Evolutionary conservation across 1,140 invertebrate genomes (phyloP).

Genomic region (Platyscapa corneri): DNA sequence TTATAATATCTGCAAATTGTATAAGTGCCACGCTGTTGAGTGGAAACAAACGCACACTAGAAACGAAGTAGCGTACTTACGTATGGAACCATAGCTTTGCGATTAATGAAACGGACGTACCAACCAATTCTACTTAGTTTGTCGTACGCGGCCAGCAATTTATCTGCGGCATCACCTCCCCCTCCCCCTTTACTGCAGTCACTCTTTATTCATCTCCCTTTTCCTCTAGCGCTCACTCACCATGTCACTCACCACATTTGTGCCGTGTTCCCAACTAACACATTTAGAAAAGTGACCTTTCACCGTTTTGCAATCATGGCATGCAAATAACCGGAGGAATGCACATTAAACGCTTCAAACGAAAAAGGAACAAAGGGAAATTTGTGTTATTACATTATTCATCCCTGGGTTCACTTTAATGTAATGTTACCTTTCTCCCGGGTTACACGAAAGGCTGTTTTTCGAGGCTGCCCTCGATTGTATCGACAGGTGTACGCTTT

Average conservation of each 20-base stretch:
- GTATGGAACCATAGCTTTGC: background rate
- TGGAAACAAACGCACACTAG: background rate
- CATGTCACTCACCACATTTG: background rate
- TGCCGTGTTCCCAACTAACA: background rate
- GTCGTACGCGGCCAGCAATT: background rate
- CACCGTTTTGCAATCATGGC: background rate
- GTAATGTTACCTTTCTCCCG: too few species aligned
- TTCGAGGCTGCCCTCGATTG: too few species aligned
- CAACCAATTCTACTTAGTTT: conserved; percentile 35
- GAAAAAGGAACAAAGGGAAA: background rate
- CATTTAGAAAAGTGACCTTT: conserved; percentile 10
- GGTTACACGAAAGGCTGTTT: too few species aligned
- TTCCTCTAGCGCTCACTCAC: too few species aligned
- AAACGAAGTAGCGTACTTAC: background rate
- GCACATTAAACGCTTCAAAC: conserved; percentile 5
- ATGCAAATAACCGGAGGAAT: background rate
- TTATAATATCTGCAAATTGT: too few species aligned
- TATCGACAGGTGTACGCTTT: too few species aligned
- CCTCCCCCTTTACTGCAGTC: conserved; percentile 1
- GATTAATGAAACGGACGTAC: conserved; percentile 27
- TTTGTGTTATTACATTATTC: background rate
- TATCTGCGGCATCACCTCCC: conserved; percentile 21
- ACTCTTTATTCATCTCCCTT: too few species aligned
- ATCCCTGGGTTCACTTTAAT: too few species aligned
- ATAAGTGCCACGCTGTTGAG: background rate